Conservation (phyloP, 2,113 vertebrate species). For the Aegotheles bennettii region DNA sequence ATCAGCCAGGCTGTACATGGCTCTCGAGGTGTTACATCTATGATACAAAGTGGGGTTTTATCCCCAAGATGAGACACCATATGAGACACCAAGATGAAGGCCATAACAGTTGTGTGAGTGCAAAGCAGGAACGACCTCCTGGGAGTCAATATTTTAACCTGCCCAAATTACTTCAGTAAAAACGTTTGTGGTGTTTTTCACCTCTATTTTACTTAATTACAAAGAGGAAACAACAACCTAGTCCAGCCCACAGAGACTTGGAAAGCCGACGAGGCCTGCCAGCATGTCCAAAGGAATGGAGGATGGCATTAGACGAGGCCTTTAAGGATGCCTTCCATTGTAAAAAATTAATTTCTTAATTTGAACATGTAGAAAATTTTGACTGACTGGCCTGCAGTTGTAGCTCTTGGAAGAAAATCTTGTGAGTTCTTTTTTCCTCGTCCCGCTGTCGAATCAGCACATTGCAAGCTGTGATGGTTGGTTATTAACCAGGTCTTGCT, state of each 20-base stretch:
- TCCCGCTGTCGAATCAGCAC: not conserved
- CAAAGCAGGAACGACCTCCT: not conserved
- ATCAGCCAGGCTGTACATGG: not conserved
- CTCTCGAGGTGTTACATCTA: not conserved
- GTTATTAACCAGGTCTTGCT: not conserved
- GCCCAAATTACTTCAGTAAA: not conserved
- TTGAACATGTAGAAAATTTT: not conserved
- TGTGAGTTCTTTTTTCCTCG: not conserved
- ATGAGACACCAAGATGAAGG: no score
- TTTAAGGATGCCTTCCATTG: not conserved
- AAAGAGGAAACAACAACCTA: not conserved
- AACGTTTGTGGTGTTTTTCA: not conserved
- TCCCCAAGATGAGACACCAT: no score
- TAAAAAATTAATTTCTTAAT: not conserved
- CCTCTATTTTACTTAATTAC: not conserved
- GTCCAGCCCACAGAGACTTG: not conserved
- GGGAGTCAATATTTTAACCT: not conserved
- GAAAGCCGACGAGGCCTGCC: not conserved
- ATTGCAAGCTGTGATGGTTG: not conserved
- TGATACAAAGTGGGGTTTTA: not conserved
- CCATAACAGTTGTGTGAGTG: not conserved
- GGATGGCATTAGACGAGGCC: not conserved
- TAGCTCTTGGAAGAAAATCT: not conserved
- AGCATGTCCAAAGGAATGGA: fast-evolving
- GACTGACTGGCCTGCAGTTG: not conserved